These are phyloP conservation scores for Caenorhabditis tropicalis DNA, from an alignment of 1,140 invertebrate genomes.

Conservation along the genomic window DNA sequence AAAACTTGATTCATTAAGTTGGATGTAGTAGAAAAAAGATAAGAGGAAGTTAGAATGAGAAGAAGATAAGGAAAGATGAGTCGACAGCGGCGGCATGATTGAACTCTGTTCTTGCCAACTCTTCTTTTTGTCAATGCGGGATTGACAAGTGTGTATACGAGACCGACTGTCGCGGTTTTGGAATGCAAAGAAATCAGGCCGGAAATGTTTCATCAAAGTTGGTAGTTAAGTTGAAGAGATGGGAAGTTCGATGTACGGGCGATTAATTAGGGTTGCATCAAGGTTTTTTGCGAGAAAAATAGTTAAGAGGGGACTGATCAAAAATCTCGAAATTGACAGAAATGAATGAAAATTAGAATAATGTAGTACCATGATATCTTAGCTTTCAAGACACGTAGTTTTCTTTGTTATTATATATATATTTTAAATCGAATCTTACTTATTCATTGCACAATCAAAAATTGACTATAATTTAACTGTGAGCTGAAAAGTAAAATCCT, in stretches of 20 bases:
- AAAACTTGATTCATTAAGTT: not conserved
- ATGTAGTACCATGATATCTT: too few species aligned
- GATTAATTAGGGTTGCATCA: not conserved
- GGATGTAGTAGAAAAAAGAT: not conserved
- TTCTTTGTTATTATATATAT: too few species aligned
- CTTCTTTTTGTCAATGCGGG: conserved; percentile 15
- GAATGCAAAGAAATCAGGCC: not conserved
- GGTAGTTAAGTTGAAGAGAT: not conserved
- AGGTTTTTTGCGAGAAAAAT: not conserved
- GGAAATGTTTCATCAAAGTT: not conserved
- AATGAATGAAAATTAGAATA: too few species aligned
- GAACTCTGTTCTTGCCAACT: conserved; percentile 29
- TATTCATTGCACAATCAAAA: too few species aligned
- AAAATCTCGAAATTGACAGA: not conserved
- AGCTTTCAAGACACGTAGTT: too few species aligned
- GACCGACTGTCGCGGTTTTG: conserved; percentile 5
- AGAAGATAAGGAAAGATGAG: not conserved
- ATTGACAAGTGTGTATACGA: not conserved
- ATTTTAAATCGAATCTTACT: too few species aligned
- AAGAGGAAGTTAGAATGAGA: not conserved
- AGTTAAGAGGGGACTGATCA: not conserved
- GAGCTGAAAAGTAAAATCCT: too few species aligned
- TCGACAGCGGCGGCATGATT: not conserved
- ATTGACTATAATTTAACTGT: too few species aligned
- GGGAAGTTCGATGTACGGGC: not conserved